Percentiles rank a stretch among this genome's conserved stretches.
Evolutionary conservation across 37 sponge, comb jelly and placozoan species (phyloP).

Genomic region (Theonella swinhoei): DNA sequence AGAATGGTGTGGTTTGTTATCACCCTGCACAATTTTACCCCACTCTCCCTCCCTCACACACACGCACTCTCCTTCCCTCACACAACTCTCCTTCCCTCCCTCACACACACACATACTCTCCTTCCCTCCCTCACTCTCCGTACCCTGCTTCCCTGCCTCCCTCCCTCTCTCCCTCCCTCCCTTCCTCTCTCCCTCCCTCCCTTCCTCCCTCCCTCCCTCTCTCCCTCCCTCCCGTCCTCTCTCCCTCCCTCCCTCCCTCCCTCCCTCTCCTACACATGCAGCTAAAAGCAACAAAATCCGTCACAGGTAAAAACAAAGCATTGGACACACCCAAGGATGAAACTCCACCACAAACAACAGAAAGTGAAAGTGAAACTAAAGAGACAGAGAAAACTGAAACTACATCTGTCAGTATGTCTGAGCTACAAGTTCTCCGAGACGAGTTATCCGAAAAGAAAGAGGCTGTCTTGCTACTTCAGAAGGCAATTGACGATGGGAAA

Average conservation of each 20-base stretch:
- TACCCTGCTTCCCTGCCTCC: no score
- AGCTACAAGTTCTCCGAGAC: not conserved
- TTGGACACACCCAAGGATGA: slow-evolving; percentile 3
- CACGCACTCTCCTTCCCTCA: no score
- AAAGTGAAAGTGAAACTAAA: not conserved
- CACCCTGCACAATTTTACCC: no score
- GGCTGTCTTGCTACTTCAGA: slow-evolving; percentile 1
- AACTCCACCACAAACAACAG: not conserved
- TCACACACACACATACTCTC: no score
- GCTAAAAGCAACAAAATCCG: not conserved
- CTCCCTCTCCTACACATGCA: not conserved
- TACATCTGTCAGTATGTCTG: no score
- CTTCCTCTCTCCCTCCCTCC: not conserved
- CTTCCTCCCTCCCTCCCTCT: not conserved
- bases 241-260: not conserved
- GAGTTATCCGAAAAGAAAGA: not conserved
- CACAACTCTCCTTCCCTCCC: no score
- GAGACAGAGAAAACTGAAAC: not conserved
- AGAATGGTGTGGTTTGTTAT: no score
- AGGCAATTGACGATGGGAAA: not conserved
- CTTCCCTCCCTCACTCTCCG: no score
- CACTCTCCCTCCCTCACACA: no score
- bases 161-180: no score
- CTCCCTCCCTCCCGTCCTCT: not conserved
- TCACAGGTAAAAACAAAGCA: not conserved